Conservation (phyloP, 1,140 invertebrate genomes). For the Hirudo medicinalis region DNA sequence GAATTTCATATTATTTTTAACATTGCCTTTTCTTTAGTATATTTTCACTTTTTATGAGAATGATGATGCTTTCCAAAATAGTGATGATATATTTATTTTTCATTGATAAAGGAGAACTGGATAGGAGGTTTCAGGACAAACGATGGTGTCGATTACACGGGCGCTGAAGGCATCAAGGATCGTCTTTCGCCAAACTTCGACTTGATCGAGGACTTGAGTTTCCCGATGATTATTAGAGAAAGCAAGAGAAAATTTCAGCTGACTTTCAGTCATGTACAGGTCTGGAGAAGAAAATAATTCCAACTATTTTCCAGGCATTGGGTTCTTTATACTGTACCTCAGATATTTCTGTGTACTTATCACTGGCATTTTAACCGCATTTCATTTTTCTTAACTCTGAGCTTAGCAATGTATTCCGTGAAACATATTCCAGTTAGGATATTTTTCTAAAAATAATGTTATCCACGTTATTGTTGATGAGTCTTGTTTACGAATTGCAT, state of each 20-base stretch:
- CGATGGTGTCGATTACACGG: conserved; percentile 29
- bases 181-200: conserved; percentile 32
- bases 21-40: background rate
- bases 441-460: no score
- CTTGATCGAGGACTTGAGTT: conserved; percentile 33
- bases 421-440: no score
- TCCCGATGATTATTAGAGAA: conserved; percentile 40
- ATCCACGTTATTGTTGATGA: no score
- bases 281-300: conserved; percentile 36
- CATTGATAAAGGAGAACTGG: conserved; percentile 31
- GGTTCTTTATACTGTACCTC: background rate
- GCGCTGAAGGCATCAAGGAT: conserved; percentile 34
- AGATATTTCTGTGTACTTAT: background rate
- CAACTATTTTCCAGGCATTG: background rate
- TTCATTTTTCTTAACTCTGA: no score
- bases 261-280: conserved; percentile 38
- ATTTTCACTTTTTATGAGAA: background rate
- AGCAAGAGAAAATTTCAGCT: conserved; percentile 39
- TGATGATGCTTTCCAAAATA: background rate
- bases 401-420: no score
- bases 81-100: conserved; percentile 24
- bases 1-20: background rate
- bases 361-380: no score
- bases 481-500: no score
- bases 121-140: conserved; percentile 34